Evolutionary conservation across 1,140 invertebrate genomes (phyloP).

Genomic region (Dreissena polymorpha): DNA sequence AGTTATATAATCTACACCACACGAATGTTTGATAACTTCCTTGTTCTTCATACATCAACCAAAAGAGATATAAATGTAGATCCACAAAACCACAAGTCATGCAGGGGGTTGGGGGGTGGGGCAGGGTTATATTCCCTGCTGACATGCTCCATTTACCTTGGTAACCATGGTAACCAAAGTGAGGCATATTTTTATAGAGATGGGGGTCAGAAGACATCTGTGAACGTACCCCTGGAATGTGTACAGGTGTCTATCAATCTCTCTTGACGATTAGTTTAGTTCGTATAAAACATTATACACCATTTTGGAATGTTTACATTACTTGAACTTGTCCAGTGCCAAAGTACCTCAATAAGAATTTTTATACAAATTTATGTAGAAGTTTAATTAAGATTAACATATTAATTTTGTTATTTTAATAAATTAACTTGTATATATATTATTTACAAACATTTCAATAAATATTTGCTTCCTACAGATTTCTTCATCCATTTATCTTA

Average conservation of each 20-base stretch:
- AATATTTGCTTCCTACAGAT: too few relatives aligned
- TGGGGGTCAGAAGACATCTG: slow-evolving; percentile 13
- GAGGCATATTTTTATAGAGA: slow-evolving; percentile 22
- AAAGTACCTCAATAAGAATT: background rate
- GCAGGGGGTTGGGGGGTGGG: too few relatives aligned
- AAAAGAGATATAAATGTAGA: too few relatives aligned
- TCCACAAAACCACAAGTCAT: too few relatives aligned
- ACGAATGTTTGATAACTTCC: too few relatives aligned
- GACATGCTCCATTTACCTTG: slow-evolving; percentile 42
- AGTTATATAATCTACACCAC: too few relatives aligned
- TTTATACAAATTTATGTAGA: background rate
- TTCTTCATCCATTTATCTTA: too few relatives aligned
- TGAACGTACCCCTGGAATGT: slow-evolving; percentile 27
- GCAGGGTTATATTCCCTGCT: background rate
- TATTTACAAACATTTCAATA: too few relatives aligned
- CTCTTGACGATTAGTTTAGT: background rate
- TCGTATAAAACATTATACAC: background rate
- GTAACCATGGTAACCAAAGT: slow-evolving; percentile 35
- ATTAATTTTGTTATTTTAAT: background rate
- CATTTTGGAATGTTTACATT: slow-evolving; percentile 18
- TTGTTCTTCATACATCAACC: too few relatives aligned
- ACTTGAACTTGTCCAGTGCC: background rate
- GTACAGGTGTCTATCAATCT: background rate
- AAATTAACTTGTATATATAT: background rate
- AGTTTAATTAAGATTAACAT: background rate